These are phyloP conservation scores for Zosterops hypoxanthus DNA, from an alignment of 2,113 vertebrate species.

Conservation along the genomic window DNA sequence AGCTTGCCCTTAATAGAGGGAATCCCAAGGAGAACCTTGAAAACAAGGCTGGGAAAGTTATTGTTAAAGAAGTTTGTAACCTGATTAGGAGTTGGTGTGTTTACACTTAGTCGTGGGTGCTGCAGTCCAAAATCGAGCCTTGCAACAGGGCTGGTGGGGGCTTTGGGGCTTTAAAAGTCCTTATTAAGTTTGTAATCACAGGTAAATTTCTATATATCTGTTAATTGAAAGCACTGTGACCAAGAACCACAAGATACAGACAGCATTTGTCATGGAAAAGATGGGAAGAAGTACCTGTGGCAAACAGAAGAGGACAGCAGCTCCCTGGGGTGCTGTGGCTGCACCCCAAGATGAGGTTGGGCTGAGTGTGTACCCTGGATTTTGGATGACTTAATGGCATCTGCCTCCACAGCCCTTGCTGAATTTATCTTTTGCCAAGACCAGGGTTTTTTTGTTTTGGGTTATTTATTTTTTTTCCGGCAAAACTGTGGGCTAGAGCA, in stretches of 20 bases:
- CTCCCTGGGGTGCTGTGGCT: background rate
- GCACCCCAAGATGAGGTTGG: background rate
- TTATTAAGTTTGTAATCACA: background rate
- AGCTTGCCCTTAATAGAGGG: background rate
- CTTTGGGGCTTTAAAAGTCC: background rate
- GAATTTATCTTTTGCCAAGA: background rate
- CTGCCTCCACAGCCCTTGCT: background rate
- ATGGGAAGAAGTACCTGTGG: background rate
- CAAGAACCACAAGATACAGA: background rate
- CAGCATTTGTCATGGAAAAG: background rate
- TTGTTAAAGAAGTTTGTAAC: background rate
- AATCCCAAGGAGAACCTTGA: background rate
- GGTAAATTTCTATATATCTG: background rate
- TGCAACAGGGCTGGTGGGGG: background rate
- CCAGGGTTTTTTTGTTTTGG: background rate
- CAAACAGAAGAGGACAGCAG: background rate
- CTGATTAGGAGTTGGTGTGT: background rate
- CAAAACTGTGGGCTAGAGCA: background rate
- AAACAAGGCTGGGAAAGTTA: background rate
- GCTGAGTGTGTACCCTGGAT: background rate
- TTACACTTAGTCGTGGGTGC: background rate
- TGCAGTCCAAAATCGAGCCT: background rate
- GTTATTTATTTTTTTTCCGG: background rate
- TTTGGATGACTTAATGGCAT: background rate
- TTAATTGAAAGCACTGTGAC: background rate